Evolutionary conservation across 2,888 invertebrate species (phyloP), one percentile per base, ranked within the genome.

Genomic region (Liopterus haemorrhoidalis): DNA sequence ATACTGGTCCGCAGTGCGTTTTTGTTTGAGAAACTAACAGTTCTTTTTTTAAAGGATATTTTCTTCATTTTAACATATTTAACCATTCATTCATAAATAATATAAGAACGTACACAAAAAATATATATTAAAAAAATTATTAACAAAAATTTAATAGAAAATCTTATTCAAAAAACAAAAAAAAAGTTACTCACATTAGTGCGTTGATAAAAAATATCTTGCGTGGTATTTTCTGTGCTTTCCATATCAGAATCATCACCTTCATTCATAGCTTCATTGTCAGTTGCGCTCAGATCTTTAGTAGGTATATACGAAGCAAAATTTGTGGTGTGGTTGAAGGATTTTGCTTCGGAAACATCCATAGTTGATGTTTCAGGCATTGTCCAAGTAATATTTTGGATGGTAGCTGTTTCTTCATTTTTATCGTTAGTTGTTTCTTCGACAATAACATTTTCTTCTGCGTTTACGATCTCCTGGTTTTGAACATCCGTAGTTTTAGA

Each of bases 271-370:
- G 48, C 48, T 6, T 49, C 63, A 11, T 65, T 63, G 14, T 70
- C 64, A 2, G 72, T 73, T 11, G 72, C 70, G 1, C 71, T 69
- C 47, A 72, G 59, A 49, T 62, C 61, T 49, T 59, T 64, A 20
- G 56, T 54, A 57, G 76, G 75, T 57, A 78, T 78, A 59, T 76
- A 78, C 41, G 78, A 78, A 45, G 78, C 76, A 60, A 76, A 76
- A 62, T 78, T 74, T 53, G 75, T 76, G 4, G 76, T 73, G 38
- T 74, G 74, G 58, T 72, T 74, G 11, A 39, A 41, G 11, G 36
- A 12, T 12, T 20, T n/a, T 8, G 31, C 20, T 8, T 30, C 28
- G 5, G 30, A 15, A 20, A 9, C 21, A 19, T 40, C 40, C 25
- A 38, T 22, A 9, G 15, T 18, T 9, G 33, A 18, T 27, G 16